Conservation (phyloP, 2,888 invertebrate species). For the Orthonychiurus folsomi region DNA sequence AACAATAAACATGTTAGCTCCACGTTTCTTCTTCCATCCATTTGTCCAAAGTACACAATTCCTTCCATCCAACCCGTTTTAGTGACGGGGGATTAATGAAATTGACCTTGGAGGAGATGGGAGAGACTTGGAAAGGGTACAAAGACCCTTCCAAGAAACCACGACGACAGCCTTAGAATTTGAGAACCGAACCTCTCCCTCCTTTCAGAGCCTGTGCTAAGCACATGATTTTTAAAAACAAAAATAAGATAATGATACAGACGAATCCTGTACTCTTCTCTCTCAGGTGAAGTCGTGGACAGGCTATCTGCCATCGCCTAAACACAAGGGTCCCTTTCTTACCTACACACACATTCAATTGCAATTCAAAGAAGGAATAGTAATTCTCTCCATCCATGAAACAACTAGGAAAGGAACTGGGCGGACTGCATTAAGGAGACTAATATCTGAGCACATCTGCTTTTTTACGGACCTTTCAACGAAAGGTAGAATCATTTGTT, state of each 20-base stretch:
- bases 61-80: too few relatives aligned
- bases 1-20: too few relatives aligned
- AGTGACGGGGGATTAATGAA: background rate
- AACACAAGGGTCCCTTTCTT: background rate
- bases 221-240: background rate
- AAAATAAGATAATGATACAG: background rate
- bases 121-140: background rate
- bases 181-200: background rate
- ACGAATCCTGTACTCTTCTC: background rate
- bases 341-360: too few relatives aligned
- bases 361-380: too few relatives aligned
- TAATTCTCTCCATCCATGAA: too few relatives aligned
- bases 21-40: too few relatives aligned
- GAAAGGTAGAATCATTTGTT: constrained; percentile 1
- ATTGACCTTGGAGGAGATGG: background rate
- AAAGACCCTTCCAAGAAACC: background rate
- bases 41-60: too few relatives aligned
- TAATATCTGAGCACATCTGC: background rate
- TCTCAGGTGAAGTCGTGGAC: background rate
- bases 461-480: background rate
- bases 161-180: background rate
- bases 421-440: background rate
- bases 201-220: background rate
- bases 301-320: background rate
- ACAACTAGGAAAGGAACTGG: background rate